These are phyloP conservation scores for Clepsis dumicolana DNA, from an alignment of 2,888 invertebrate genomes.

Conservation along the genomic window DNA sequence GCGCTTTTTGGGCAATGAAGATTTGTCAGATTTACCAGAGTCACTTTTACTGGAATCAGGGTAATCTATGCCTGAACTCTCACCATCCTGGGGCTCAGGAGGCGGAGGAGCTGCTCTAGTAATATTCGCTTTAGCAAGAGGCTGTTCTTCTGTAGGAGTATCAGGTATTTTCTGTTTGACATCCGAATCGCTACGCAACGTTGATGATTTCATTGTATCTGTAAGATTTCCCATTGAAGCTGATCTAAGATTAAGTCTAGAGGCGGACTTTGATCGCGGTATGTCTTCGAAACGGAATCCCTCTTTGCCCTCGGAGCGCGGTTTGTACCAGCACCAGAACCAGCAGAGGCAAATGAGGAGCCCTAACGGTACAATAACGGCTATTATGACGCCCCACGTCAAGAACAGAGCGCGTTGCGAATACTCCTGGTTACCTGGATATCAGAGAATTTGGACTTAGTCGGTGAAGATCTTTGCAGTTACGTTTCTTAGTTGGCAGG, in stretches of 20 bases:
- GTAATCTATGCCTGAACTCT: conserved; percentile 83
- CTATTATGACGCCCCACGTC: conserved; percentile 90
- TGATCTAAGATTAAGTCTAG: conserved; percentile 85
- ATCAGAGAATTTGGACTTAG: conserved; percentile 51
- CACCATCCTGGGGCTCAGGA: conserved; percentile 73
- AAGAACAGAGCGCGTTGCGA: conserved; percentile 91
- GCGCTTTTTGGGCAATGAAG: conserved; percentile 86
- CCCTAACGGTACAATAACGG: conserved; percentile 89
- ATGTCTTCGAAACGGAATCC: conserved; percentile 84
- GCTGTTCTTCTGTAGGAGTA: conserved; percentile 73
- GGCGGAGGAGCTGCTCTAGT: conserved; percentile 69
- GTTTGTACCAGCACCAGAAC: conserved; percentile 88
- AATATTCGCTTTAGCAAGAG: conserved; percentile 56
- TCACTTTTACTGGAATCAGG: conserved; percentile 83
- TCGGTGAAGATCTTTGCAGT: conserved; percentile 5
- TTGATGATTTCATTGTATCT: conserved; percentile 79
- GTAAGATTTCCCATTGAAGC: conserved; percentile 84
- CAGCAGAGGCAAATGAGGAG: conserved; percentile 87
- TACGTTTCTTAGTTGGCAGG: background rate
- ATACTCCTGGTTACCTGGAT: conserved; percentile 88
- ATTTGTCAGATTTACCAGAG: conserved; percentile 82
- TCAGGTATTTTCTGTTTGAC: conserved; percentile 69
- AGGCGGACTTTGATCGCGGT: conserved; percentile 87
- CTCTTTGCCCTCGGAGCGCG: conserved; percentile 85
- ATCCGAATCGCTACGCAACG: conserved; percentile 72